These are phyloP conservation scores for Lasioglossum malachurum DNA, from an alignment of 2,888 invertebrate genomes.

Conservation along the genomic window DNA sequence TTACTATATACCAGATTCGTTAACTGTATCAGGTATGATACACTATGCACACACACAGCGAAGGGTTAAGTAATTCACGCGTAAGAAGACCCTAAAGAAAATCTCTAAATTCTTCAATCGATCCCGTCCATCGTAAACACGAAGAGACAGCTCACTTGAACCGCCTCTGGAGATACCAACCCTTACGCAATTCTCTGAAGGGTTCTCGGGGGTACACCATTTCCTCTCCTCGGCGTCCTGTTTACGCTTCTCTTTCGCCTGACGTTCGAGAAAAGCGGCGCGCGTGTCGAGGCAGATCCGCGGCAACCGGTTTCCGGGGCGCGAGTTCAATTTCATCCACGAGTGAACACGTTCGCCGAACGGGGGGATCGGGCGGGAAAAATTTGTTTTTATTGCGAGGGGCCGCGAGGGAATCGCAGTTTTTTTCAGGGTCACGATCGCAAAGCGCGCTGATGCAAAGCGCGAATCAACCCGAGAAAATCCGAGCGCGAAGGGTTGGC, in stretches of 20 bases:
- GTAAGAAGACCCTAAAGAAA: not conserved
- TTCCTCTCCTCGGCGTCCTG: not conserved
- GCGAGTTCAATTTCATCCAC: constrained; percentile 58
- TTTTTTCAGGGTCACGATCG: constrained; percentile 39
- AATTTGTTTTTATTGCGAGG: constrained; percentile 31
- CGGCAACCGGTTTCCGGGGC: constrained; percentile 52
- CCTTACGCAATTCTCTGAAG: not conserved
- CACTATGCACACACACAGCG: too few species aligned
- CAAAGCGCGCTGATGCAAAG: not conserved
- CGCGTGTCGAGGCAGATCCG: constrained; percentile 4
- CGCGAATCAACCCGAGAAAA: constrained; percentile 27
- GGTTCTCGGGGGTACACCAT: not conserved
- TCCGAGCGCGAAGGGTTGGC: not conserved
- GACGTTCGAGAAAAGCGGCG: not conserved
- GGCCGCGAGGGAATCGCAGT: constrained; percentile 28
- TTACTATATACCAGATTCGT: too few species aligned
- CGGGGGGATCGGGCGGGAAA: not conserved
- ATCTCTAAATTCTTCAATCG: not conserved
- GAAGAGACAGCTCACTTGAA: not conserved
- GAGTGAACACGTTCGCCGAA: constrained; percentile 35
- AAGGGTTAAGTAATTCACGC: not conserved
- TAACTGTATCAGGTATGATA: too few species aligned
- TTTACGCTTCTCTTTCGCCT: not conserved
- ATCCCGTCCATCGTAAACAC: not conserved
- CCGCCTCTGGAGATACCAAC: not conserved